Conservation (phyloP, 1,140 invertebrate species). For the Tribolium madens region DNA sequence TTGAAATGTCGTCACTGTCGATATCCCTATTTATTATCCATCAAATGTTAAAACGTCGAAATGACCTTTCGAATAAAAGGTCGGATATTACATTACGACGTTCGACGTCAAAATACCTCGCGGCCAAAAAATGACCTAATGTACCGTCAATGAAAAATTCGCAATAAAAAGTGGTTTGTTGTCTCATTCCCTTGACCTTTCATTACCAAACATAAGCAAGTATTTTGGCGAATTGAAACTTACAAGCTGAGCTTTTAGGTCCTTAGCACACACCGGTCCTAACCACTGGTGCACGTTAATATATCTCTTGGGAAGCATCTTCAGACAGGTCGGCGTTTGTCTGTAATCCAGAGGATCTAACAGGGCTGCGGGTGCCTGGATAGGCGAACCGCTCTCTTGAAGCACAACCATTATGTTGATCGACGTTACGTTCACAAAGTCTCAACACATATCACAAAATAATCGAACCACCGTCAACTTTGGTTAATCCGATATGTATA, state of each 20-base stretch:
- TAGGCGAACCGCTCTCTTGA: constrained; percentile 65
- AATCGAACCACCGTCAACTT: constrained; percentile 31
- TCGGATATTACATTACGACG: constrained; percentile 33
- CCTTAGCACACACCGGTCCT: constrained; percentile 80
- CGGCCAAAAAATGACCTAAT: constrained; percentile 31
- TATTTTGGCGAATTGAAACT: constrained; percentile 64
- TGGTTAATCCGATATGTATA: constrained; percentile 41
- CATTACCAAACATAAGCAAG: neutral
- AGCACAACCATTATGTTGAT: constrained; percentile 64
- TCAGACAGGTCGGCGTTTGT: constrained; percentile 82
- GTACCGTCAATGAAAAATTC: constrained; percentile 8
- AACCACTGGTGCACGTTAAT: constrained; percentile 90
- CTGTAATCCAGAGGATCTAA: constrained; percentile 71
- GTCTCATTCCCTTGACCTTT: constrained; percentile 31
- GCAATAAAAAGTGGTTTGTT: constrained; percentile 20
- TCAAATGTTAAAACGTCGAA: constrained; percentile 34
- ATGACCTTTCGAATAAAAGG: constrained; percentile 25
- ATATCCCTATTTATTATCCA: constrained; percentile 33
- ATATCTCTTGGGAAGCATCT: constrained; percentile 88
- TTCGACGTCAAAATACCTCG: constrained; percentile 15
- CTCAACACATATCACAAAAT: constrained; percentile 52
- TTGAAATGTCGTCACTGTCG: constrained; percentile 37
- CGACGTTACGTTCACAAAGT: constrained; percentile 46
- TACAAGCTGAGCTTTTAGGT: constrained; percentile 79
- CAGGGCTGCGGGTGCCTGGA: constrained; percentile 66